Evolutionary conservation across 2,797 vertebrate genomes (phyloP).

Genomic region (Graptemys geographica): DNA sequence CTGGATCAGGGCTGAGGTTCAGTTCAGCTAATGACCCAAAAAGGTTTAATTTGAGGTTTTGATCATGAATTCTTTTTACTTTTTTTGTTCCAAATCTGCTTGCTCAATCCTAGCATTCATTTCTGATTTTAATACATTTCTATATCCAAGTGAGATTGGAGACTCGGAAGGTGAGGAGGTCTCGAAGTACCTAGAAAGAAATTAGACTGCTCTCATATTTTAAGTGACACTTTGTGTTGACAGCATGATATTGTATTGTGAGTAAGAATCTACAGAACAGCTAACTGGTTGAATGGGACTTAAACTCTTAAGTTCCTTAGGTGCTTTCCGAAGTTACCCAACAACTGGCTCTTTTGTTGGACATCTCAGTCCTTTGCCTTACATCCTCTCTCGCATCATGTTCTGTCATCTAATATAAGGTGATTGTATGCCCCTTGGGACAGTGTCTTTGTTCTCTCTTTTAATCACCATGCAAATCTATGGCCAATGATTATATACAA

Average conservation of each 20-base stretch:
- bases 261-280: not conserved
- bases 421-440: not conserved
- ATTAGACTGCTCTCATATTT: not conserved
- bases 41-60: not conserved
- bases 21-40: not conserved
- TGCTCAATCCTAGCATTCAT: not conserved
- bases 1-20: not conserved
- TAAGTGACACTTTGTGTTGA: not conserved
- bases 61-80: not conserved
- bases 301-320: not conserved
- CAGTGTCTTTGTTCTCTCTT: not conserved
- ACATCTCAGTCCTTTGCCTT: not conserved
- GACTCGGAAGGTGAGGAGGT: not conserved
- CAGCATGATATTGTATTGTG: not conserved
- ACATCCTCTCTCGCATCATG: too few species aligned
- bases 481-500: fast-evolving
- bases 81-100: too few species aligned
- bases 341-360: not conserved
- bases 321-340: not conserved
- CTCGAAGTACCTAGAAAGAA: not conserved
- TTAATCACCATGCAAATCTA: not conserved
- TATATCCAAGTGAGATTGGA: not conserved
- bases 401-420: not conserved
- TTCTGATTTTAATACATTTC: not conserved
- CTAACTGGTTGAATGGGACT: too few species aligned